Evolutionary conservation across 2,797 vertebrate genomes (phyloP), one percentile per base, ranked within the genome.

Genomic region (Sebastes alutus): DNA sequence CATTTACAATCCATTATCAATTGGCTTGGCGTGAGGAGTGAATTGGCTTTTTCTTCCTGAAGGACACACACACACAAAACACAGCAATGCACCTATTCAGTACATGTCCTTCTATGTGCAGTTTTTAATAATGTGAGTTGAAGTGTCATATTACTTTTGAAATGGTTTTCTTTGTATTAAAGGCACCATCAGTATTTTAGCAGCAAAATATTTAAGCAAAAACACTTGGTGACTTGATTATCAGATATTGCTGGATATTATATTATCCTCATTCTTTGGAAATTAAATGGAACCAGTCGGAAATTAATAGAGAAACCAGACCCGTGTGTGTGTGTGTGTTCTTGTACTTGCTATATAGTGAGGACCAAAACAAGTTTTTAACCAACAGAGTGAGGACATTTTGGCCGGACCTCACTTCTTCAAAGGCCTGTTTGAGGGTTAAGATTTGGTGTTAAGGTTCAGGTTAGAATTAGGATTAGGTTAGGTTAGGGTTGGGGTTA

Each of bases 1-100:
- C 58, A 49, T 83, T 80, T 62, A 55, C 23, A 64, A 74, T 65
- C 22, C 20, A 71, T 77, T 78, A 64, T 75, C 42, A 65, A 49
- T 32, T 32, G 42, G 30, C 13, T 70, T 52, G 65, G n/a, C 61
- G 29, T n/a, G 11, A 71, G 33, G 20, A 66, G 10, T 35, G 64
- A 61, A 63, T 33, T 38, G 33, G 35, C 27, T 54, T 52, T 68
- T 69, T 22, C 14, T 55, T 55, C 10, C 23, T 76, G 58, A 70
- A 49, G 72, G 56, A 63, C 72, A 56, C 54, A 52, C 18, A 52
- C 49, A 52, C 9, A 13, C 4, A 22, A 20, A 56, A 12, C 22
- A 64, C 9, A 63, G 4, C 8, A 70, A 38, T 4, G 11, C 9
- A 52, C 8, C 11, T 33, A 61, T 64, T 62, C n/a, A 60, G 16